Percentiles rank a stretch among this genome's conserved stretches.
These are phyloP conservation scores for Campoletis raptor DNA, from an alignment of 2,888 invertebrate genomes.

Conservation along the genomic window DNA sequence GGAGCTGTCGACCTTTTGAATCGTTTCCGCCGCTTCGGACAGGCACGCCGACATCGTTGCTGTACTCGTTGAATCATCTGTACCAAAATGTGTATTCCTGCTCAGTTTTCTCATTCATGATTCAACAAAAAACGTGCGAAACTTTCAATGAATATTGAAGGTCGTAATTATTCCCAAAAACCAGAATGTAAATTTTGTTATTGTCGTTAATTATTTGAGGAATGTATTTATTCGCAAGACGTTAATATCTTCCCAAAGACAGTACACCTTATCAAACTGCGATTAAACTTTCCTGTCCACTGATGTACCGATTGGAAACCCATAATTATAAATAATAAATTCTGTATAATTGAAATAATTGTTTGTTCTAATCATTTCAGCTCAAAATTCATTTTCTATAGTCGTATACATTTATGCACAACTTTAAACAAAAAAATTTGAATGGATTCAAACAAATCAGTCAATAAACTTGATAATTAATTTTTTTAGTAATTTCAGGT, in stretches of 20 bases:
- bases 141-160: background rate
- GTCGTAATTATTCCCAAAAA: background rate
- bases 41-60: constrained; percentile 69
- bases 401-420: background rate
- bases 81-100: background rate
- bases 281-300: background rate
- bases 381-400: background rate
- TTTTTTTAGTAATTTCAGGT: background rate
- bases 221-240: background rate
- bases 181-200: background rate
- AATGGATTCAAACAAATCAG: background rate
- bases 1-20: constrained; percentile 67
- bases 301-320: background rate
- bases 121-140: background rate
- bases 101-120: background rate
- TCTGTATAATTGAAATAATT: background rate
- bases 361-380: background rate
- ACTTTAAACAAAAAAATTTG: background rate
- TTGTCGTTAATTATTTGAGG: background rate
- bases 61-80: constrained; percentile 76
- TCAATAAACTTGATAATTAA: background rate
- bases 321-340: background rate
- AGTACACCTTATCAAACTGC: constrained; percentile 22
- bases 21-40: constrained; percentile 71
- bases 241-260: constrained; percentile 1